Percentiles rank a stretch among this genome's conserved stretches.
These are phyloP conservation scores for Lasius platythorax DNA, from an alignment of 2,888 invertebrate genomes.

Conservation along the genomic window DNA sequence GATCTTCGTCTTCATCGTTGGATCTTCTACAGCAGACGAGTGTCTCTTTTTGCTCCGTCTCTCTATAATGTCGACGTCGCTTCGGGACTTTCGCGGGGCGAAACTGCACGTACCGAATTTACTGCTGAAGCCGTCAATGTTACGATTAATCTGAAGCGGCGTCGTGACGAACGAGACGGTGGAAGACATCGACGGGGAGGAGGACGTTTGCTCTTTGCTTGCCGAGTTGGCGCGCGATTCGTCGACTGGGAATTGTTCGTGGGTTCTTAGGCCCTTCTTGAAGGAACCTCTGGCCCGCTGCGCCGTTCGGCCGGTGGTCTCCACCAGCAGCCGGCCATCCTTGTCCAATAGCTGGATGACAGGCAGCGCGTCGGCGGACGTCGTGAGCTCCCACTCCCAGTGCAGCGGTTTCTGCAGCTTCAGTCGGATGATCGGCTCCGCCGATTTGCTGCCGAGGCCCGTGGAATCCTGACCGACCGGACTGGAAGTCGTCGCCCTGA, in stretches of 20 bases:
- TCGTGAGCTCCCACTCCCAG: slow-evolving; percentile 83
- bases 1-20: slow-evolving; percentile 1
- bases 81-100: slow-evolving; percentile 79
- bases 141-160: slow-evolving; percentile 74
- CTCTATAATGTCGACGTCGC: slow-evolving; percentile 74
- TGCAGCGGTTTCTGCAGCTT: slow-evolving; percentile 81
- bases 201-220: slow-evolving; percentile 27
- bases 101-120: slow-evolving; percentile 76
- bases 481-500: slow-evolving; percentile 69
- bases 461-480: slow-evolving; percentile 74
- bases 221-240: background rate
- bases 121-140: slow-evolving; percentile 80
- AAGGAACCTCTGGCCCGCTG: slow-evolving; percentile 82
- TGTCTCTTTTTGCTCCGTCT: slow-evolving; percentile 68
- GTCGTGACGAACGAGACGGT: slow-evolving; percentile 15
- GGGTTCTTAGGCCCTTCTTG: slow-evolving; percentile 75
- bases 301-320: slow-evolving; percentile 81
- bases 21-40: slow-evolving; percentile 69
- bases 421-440: slow-evolving; percentile 80
- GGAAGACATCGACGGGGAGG: slow-evolving; percentile 48
- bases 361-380: slow-evolving; percentile 80
- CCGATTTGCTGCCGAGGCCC: slow-evolving; percentile 63
- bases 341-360: slow-evolving; percentile 81
- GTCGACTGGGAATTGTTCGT: slow-evolving; percentile 75
- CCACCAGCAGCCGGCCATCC: slow-evolving; percentile 81